Conservation (phyloP, 2,797 vertebrate genomes). For the Sebastes cheni region DNA sequence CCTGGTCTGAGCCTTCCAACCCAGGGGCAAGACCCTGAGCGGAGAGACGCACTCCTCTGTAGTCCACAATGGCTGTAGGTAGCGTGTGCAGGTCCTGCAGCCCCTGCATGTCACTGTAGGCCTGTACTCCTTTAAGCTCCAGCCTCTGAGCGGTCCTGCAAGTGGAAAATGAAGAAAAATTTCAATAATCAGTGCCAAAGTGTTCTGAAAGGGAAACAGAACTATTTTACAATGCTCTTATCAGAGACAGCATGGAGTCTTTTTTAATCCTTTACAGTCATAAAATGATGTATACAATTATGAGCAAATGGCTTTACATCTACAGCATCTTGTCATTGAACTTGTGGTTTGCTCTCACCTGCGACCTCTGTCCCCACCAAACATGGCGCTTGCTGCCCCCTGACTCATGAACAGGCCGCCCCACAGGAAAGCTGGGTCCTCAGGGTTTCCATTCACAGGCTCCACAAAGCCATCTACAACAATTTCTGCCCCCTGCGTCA, state of each 20-base stretch:
- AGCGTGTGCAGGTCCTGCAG: conserved; percentile 83
- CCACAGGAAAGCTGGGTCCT: conserved; percentile 84
- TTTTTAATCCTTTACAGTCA: not conserved
- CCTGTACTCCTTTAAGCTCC: conserved; percentile 79
- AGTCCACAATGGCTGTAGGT: conserved; percentile 85
- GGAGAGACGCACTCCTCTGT: conserved; percentile 85
- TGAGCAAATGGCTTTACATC: not conserved
- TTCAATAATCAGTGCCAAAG: not conserved
- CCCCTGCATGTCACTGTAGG: conserved; percentile 79
- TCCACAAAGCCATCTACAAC: conserved; percentile 83
- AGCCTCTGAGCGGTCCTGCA: conserved; percentile 75
- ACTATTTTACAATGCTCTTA: not conserved
- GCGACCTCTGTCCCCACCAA: conserved; percentile 80
- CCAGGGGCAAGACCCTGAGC: conserved; percentile 88
- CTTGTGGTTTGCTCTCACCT: conserved; percentile 58
- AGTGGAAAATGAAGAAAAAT: not conserved
- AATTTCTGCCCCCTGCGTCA: conserved; percentile 77
- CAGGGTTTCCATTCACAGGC: conserved; percentile 77
- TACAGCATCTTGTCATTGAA: not conserved
- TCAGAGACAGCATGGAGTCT: not conserved
- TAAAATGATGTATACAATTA: not conserved
- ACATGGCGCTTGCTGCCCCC: conserved; percentile 65
- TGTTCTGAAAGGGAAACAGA: not conserved
- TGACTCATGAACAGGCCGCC: conserved; percentile 83
- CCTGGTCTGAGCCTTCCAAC: conserved; percentile 77